A percentile compares a stretch with the other conserved stretches of the same genome.
Evolutionary conservation across 1,140 invertebrate genomes (phyloP).

Genomic region (Caenorhabditis inopinata): DNA sequence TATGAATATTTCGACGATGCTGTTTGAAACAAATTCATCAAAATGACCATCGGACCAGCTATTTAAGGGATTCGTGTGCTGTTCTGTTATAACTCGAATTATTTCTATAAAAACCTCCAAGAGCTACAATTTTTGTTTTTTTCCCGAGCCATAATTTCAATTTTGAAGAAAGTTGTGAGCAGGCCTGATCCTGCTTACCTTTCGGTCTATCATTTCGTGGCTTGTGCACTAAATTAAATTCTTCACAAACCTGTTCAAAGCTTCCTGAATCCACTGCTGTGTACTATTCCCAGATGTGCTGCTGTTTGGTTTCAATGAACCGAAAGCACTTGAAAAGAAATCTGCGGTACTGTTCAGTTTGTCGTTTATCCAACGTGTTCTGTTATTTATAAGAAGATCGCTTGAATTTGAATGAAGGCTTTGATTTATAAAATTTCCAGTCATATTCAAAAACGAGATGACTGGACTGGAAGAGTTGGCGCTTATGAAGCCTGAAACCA

Average conservation of each 20-base stretch:
- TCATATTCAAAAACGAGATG: not conserved
- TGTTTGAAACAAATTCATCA: too few species aligned
- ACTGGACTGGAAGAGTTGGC: not conserved
- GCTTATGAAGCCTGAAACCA: not conserved
- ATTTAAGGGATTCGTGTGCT: too few species aligned
- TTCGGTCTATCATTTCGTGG: too few species aligned
- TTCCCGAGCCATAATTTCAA: too few species aligned
- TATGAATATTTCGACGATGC: too few species aligned
- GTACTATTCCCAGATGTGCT: not conserved
- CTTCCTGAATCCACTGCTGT: not conserved
- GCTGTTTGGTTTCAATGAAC: not conserved
- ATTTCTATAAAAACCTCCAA: too few species aligned
- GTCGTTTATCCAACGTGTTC: not conserved
- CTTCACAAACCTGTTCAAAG: not conserved
- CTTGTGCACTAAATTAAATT: too few species aligned
- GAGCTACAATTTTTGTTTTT: too few species aligned
- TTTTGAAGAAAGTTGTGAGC: too few species aligned
- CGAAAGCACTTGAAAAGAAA: not conserved
- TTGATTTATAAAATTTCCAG: not conserved
- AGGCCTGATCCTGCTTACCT: too few species aligned
- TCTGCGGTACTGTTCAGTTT: not conserved
- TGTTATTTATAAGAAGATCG: not conserved
- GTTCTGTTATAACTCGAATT: too few species aligned
- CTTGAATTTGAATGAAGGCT: not conserved
- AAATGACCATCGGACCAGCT: too few species aligned